Evolutionary conservation across 2,888 invertebrate species (phyloP), one percentile per base, ranked within the genome.

Genomic region (Nemurella pictetii): DNA sequence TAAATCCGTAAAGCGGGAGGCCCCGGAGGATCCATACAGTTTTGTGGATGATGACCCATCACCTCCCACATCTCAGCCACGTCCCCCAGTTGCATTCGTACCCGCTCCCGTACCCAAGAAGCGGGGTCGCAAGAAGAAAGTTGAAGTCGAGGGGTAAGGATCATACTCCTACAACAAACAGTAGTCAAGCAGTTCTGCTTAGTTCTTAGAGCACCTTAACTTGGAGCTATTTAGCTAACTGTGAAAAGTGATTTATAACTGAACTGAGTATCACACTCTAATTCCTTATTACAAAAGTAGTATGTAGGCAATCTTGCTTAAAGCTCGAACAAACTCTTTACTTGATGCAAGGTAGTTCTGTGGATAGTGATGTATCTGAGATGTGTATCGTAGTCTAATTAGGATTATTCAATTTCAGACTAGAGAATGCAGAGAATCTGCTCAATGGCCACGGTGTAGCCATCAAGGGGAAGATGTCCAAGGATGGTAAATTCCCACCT

Each of bases 41-140:
- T 97, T 96, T 91, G 96, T 96, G 87, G 95, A 96, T 90, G 96
- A 96, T 89, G 95, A 96, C 87, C 86, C 86, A 36, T 84, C 84
- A 5, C 87, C 87, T 85, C 84, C 85, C 74, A 86, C 86, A 55
- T 88, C 88, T 86, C 89, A 27, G n/a, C 75, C 75, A 35, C 25
- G 26, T 1, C 87, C 91, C 91, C 89, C 91, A 90, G 72, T 91
- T 88, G 89, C 89, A 85, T 89, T 89, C 55, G 89, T 89, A 85
- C 90, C 91, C 25, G 87, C 87, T 87, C 90, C 91, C 26, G 87
- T 88, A 87, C 96, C 96, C 86, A 97, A 97, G 91, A 96, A 96
- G 90, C 91, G 97, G 25, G 97, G 97, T 28, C 92, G 97, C 85
- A 97, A 97, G 93, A 97, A 97, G 93, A 97, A 97, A 90, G 90